A percentile compares a stretch with the other conserved stretches of the same genome.
Evolutionary conservation across 1,140 invertebrate genomes (phyloP).

Genomic region (Dinothrombium tinctorium): DNA sequence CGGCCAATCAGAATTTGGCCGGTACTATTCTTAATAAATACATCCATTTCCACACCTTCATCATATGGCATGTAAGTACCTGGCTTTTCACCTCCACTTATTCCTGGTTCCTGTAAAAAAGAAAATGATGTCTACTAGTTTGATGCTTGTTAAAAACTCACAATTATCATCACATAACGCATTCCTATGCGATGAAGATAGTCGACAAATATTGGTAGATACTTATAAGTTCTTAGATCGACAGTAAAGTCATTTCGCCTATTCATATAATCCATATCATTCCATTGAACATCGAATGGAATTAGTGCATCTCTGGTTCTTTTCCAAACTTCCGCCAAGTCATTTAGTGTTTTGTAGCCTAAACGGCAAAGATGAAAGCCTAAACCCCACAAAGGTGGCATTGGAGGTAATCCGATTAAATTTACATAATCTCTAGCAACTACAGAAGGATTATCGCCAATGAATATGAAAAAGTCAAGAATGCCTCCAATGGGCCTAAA

Average conservation of each 20-base stretch:
- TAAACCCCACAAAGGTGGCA: conserved; percentile 26
- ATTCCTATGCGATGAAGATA: neutral
- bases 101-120: conserved; percentile 13
- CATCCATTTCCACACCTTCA: conserved; percentile 16
- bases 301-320: conserved; percentile 20
- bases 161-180: neutral
- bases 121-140: too few species aligned
- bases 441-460: conserved; percentile 38
- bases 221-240: neutral
- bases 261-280: neutral
- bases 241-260: neutral
- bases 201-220: neutral
- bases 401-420: conserved; percentile 17
- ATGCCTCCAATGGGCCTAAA: conserved; percentile 48
- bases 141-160: too few species aligned
- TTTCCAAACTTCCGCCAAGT: conserved; percentile 27
- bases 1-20: conserved; percentile 1
- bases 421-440: conserved; percentile 26
- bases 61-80: conserved; percentile 19
- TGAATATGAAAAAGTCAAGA: conserved; percentile 44
- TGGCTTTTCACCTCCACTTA: conserved; percentile 14
- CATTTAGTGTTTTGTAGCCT: conserved; percentile 39
- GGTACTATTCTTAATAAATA: conserved; percentile 11
- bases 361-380: conserved; percentile 33
- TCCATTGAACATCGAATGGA: conserved; percentile 21